These are phyloP conservation scores for Prietella phreatophila DNA, from an alignment of 2,113 vertebrate species.

Conservation along the genomic window DNA sequence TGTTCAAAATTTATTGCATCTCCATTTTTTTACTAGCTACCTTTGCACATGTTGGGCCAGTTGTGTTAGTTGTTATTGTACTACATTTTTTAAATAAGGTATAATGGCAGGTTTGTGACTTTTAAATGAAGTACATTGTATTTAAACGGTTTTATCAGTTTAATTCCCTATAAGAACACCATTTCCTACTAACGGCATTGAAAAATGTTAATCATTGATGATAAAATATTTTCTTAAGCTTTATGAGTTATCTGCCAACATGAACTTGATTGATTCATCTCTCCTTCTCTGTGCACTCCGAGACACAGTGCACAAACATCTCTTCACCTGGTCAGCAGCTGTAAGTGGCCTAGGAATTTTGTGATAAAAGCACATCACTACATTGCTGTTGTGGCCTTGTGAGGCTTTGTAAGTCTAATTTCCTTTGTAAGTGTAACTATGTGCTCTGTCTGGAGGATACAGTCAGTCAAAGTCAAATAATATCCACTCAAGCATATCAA, in stretches of 20 bases:
- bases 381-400: conserved; percentile 4
- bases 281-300: background rate
- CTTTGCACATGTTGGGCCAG: background rate
- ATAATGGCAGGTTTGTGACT: background rate
- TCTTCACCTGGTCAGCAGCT: background rate
- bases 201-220: conserved; percentile 10
- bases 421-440: background rate
- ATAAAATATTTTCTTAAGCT: conserved; percentile 11
- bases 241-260: conserved; percentile 12
- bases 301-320: conserved; percentile 9
- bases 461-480: conserved; percentile 8
- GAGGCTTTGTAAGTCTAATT: conserved; percentile 14
- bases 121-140: background rate
- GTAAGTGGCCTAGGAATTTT: background rate
- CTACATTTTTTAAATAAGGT: background rate
- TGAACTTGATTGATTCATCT: background rate
- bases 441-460: background rate
- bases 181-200: background rate
- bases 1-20: background rate
- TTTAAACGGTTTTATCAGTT: background rate
- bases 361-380: conserved; percentile 17
- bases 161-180: background rate
- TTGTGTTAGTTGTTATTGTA: background rate
- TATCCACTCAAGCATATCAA: conserved; percentile 1
- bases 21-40: background rate